Conservation (phyloP, 1,140 invertebrate genomes). For the Sminthurinus signatus region DNA sequence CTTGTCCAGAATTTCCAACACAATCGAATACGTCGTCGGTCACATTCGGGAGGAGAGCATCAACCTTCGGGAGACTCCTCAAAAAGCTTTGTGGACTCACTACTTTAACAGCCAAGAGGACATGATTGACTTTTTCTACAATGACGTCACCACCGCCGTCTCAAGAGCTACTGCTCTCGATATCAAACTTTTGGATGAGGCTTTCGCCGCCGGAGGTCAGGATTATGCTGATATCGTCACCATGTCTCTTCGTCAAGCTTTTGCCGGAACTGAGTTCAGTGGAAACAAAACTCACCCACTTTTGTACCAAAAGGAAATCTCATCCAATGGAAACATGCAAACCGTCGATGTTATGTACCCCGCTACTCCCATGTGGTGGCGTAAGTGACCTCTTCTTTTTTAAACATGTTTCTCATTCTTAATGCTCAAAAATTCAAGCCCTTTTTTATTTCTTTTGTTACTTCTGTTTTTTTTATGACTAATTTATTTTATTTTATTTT, state of each 20-base stretch:
- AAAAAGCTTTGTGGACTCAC: slow-evolving; percentile 26
- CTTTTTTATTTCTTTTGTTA: no score
- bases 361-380: slow-evolving; percentile 9
- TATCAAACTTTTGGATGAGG: slow-evolving; percentile 20
- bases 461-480: no score
- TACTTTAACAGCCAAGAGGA: slow-evolving; percentile 5
- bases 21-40: slow-evolving; percentile 23
- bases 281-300: slow-evolving; percentile 13
- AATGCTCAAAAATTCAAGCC: no score
- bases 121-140: slow-evolving; percentile 31
- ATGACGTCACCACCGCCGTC: slow-evolving; percentile 10
- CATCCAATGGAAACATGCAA: slow-evolving; percentile 20
- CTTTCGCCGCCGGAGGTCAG: slow-evolving; percentile 21
- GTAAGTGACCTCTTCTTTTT: no score
- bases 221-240: slow-evolving; percentile 33
- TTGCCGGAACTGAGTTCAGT: slow-evolving; percentile 19
- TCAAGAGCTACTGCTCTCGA: slow-evolving; percentile 15
- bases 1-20: background rate
- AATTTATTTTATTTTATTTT: no score
- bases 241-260: slow-evolving; percentile 29
- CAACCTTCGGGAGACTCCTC: slow-evolving; percentile 14
- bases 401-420: no score
- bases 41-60: slow-evolving; percentile 24
- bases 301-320: slow-evolving; percentile 34
- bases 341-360: slow-evolving; percentile 37